Evolutionary conservation across 2,797 vertebrate genomes (phyloP).

Genomic region (Catharus ustulatus): DNA sequence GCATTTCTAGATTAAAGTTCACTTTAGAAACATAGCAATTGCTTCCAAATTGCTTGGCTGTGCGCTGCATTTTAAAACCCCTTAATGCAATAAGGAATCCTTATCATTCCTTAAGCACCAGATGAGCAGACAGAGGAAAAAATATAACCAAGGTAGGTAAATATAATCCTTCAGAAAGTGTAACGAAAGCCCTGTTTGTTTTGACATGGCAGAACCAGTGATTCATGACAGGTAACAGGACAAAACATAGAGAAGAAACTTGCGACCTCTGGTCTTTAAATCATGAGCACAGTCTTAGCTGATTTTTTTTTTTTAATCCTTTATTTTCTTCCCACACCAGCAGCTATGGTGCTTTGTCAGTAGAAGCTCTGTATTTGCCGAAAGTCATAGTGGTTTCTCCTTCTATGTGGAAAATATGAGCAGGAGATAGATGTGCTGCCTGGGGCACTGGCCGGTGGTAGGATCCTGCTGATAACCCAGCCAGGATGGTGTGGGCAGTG

Average conservation of each 20-base stretch:
- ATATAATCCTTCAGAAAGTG: conserved; percentile 12
- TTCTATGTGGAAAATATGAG: not conserved
- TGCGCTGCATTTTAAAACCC: conserved; percentile 36
- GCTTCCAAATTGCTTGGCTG: conserved; percentile 55
- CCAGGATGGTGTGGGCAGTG: not conserved
- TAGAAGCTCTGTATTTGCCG: not conserved
- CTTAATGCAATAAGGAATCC: conserved; percentile 24
- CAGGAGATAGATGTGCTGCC: fast-evolving
- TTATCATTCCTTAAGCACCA: conserved; percentile 46
- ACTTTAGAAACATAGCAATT: conserved; percentile 53
- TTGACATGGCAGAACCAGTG: not conserved
- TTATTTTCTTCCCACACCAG: not conserved
- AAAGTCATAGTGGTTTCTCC: not conserved
- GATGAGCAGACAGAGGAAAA: conserved; percentile 17
- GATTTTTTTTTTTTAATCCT: not conserved
- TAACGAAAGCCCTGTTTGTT: not conserved
- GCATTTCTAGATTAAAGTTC: conserved; percentile 69
- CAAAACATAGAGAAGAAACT: conserved; percentile 20
- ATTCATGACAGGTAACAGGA: not conserved
- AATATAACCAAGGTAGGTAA: not conserved
- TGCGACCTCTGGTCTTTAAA: not conserved
- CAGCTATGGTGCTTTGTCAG: not conserved
- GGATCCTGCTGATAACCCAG: fast-evolving
- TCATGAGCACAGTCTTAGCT: not conserved
- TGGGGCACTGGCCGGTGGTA: not conserved